phyloP scores from a whole-genome alignment of 2,797 vertebrate genomes.

The Bovichtus diacanthus region DNA sequence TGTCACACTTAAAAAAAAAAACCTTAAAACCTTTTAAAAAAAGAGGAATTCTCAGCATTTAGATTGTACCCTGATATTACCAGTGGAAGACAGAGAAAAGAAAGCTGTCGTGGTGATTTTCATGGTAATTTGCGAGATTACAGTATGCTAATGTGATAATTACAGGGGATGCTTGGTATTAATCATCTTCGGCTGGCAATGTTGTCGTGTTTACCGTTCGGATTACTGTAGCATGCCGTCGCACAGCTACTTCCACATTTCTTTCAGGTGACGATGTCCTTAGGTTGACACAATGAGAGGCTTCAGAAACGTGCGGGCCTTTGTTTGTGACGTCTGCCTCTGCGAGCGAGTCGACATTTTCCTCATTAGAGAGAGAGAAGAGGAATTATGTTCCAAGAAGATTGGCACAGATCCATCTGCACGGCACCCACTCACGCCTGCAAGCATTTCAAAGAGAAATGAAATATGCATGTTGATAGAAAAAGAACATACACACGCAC shows the following conservation, averaged over 20 bases:
- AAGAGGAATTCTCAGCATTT: conserved; percentile 32
- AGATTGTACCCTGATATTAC: conserved; percentile 47
- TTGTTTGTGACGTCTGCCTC: conserved; percentile 43
- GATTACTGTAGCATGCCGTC: conserved; percentile 53
- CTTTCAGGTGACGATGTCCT: conserved; percentile 41
- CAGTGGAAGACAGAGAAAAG: conserved; percentile 49
- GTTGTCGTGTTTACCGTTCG: conserved; percentile 64
- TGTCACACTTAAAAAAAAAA: conserved; percentile 21
- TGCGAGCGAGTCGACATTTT: conserved; percentile 11
- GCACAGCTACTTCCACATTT: conserved; percentile 12
- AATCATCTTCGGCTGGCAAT: conserved; percentile 67
- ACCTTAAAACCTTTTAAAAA: no score
- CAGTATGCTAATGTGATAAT: conserved; percentile 85
- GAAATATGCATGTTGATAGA: conserved; percentile 34
- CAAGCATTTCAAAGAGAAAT: conserved; percentile 40
- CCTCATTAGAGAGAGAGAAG: conserved; percentile 52
- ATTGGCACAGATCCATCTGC: conserved; percentile 57
- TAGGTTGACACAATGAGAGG: conserved; percentile 20
- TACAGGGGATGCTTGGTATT: conserved; percentile 73
- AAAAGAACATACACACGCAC: conserved; percentile 11
- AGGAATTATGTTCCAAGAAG: conserved; percentile 36
- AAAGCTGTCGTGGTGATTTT: conserved; percentile 74
- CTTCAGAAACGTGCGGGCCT: conserved; percentile 46
- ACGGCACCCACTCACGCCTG: conserved; percentile 29
- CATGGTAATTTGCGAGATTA: conserved; percentile 81